Conservation (phyloP, 1,140 invertebrate genomes). For the Zaprionus lachaisei region DNA sequence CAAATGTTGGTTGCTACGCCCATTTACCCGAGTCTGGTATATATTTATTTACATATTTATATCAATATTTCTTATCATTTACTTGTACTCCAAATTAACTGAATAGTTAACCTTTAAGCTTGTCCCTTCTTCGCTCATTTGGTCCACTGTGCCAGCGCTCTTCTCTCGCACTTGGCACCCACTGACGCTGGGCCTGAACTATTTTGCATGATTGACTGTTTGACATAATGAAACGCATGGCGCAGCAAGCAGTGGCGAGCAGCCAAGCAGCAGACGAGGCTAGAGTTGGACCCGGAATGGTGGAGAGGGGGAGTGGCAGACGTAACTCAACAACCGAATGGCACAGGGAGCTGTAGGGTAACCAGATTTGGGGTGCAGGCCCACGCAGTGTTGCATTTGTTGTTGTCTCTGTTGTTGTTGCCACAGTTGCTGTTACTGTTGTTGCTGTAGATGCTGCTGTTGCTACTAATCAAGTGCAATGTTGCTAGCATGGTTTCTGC, state of each 20-base stretch:
- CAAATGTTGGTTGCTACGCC: too few species aligned
- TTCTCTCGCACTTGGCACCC: slow-evolving; percentile 52
- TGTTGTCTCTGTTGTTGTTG: slow-evolving; percentile 33
- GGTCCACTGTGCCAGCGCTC: slow-evolving; percentile 47
- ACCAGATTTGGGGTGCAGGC: slow-evolving; percentile 63
- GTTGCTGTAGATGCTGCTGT: slow-evolving; percentile 29
- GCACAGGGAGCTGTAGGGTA: slow-evolving; percentile 61
- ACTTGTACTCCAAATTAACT: too few species aligned
- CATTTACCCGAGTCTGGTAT: too few species aligned
- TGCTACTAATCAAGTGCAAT: slow-evolving; percentile 75
- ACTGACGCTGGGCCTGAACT: slow-evolving; percentile 67
- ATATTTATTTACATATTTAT: too few species aligned
- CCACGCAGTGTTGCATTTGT: slow-evolving; percentile 49
- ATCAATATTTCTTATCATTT: too few species aligned
- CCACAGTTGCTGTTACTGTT: slow-evolving; percentile 23
- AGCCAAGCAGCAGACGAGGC: slow-evolving; percentile 12
- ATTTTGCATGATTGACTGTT: slow-evolving; percentile 82
- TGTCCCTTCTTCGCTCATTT: neutral
- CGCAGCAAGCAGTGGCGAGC: slow-evolving; percentile 50
- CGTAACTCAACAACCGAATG: neutral
- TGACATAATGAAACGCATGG: slow-evolving; percentile 82
- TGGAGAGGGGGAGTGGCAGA: neutral
- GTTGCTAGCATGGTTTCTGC: slow-evolving; percentile 43
- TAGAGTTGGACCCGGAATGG: neutral
- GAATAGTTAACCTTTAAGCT: neutral